Evolutionary conservation across 2,888 invertebrate genomes (phyloP).

Genomic region (Epinotia bilunana): DNA sequence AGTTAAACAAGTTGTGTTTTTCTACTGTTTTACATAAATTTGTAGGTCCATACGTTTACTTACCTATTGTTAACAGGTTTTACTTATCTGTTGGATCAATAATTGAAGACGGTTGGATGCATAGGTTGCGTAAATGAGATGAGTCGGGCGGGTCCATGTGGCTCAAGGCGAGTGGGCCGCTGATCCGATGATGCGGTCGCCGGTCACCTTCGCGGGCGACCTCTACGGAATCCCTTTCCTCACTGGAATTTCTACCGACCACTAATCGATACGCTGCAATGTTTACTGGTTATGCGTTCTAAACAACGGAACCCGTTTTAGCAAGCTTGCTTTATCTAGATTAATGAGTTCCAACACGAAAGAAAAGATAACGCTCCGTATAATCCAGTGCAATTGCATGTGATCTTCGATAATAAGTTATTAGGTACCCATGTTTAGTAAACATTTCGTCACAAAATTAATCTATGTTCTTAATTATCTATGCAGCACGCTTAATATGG

Average conservation of each 20-base stretch:
- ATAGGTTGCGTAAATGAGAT: slow-evolving; percentile 48
- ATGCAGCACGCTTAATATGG: not conserved
- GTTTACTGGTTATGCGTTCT: slow-evolving; percentile 24
- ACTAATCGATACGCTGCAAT: slow-evolving; percentile 30
- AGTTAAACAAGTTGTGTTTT: not conserved
- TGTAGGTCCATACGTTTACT: no score
- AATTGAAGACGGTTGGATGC: slow-evolving; percentile 10
- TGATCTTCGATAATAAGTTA: not conserved
- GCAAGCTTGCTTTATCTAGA: slow-evolving; percentile 15
- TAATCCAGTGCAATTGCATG: not conserved
- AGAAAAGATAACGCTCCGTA: not conserved
- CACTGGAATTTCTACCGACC: slow-evolving; percentile 65
- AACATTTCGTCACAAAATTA: not conserved
- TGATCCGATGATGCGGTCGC: slow-evolving; percentile 66
- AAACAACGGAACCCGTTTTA: slow-evolving; percentile 25
- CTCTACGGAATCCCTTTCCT: slow-evolving; percentile 70
- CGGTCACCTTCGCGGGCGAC: slow-evolving; percentile 74
- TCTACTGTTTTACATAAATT: not conserved
- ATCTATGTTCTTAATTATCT: not conserved
- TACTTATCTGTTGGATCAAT: slow-evolving; percentile 15
- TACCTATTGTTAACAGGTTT: not conserved
- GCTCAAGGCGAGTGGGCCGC: slow-evolving; percentile 74
- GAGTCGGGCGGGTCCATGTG: slow-evolving; percentile 61
- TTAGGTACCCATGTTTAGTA: no score
- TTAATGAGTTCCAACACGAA: slow-evolving; percentile 2